Conservation (phyloP, 1,140 invertebrate species). For the Akabosia matsudoensis region DNA sequence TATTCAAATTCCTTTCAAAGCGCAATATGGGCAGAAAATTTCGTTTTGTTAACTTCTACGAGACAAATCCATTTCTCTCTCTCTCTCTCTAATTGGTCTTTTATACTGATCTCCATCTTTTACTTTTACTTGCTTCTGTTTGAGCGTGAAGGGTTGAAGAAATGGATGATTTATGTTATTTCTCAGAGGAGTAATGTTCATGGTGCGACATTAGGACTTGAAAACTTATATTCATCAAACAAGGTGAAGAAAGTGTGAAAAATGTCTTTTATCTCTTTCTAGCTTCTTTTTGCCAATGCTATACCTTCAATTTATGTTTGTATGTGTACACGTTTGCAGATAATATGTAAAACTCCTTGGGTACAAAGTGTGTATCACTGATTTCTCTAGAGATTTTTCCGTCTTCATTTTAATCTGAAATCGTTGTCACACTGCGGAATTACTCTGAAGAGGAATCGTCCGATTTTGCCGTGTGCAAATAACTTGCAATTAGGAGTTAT, state of each 20-base stretch:
- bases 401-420: slow-evolving; percentile 19
- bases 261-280: background rate
- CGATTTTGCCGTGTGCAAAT: background rate
- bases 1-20: too few relatives aligned
- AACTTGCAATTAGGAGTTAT: background rate
- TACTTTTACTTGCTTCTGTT: background rate
- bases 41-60: too few relatives aligned
- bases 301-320: too few relatives aligned
- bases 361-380: slow-evolving; percentile 2
- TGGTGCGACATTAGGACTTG: background rate
- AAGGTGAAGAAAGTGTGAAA: background rate
- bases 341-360: background rate
- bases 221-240: background rate
- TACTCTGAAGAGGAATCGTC: background rate
- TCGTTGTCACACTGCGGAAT: background rate
- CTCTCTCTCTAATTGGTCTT: background rate
- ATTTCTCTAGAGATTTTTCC: slow-evolving; percentile 18
- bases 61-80: background rate
- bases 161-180: slow-evolving; percentile 9
- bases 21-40: too few relatives aligned
- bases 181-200: background rate
- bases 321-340: background rate
- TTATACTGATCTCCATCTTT: background rate
- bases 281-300: background rate
- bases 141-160: background rate